Evolutionary conservation across 1,140 invertebrate species (phyloP), one percentile per base, ranked within the genome.

Genomic region (Sminthurides bifidus): DNA sequence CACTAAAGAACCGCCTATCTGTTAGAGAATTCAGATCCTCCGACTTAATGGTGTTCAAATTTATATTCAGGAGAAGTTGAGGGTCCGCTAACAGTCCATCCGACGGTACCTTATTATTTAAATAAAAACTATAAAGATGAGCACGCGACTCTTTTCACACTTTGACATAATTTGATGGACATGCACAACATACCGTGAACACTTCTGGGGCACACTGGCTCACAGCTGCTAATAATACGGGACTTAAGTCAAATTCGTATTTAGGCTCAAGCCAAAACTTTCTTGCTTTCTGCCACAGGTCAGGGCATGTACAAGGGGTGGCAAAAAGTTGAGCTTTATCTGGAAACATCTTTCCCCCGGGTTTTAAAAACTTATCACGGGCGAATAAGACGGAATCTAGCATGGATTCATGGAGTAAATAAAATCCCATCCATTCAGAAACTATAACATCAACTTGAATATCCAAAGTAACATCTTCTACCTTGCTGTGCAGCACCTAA

Each of bases 401-500:
- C 95, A 98, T 98, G 21, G 91, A 93, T 75, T 98, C 95, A 68
- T 97, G 97, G 6, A 98, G 75, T 40, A 98, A 74, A 72, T 96
- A 97, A 74, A 98, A 98, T 3, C 95, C 95, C 95, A 98, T 98
- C 95, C 95, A 98, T 73, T 98, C 95, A 4, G 91, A 95, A 29
- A 98, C 83, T 64, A 98, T 94, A 23, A 98, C 81, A 71, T 98
- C 94, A 19, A 95, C 90, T 75, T 90, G 85, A 52, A 83, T 80
- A 14, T 75, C 76, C 24, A 84, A 66, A 3, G 66, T 61, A 2
- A 84, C 71, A 51, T 85, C 79, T 70, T 85, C 83, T 8, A 84
- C 75, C 70, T 77, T 79, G 8, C 74, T 73, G 58, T 80, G 74
- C 12, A 82, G 71, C 27, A 84, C 71, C 69, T 71, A 27, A n/a